phyloP scores from a whole-genome alignment of 2,888 invertebrate species.

The Laothoe populi region DNA sequence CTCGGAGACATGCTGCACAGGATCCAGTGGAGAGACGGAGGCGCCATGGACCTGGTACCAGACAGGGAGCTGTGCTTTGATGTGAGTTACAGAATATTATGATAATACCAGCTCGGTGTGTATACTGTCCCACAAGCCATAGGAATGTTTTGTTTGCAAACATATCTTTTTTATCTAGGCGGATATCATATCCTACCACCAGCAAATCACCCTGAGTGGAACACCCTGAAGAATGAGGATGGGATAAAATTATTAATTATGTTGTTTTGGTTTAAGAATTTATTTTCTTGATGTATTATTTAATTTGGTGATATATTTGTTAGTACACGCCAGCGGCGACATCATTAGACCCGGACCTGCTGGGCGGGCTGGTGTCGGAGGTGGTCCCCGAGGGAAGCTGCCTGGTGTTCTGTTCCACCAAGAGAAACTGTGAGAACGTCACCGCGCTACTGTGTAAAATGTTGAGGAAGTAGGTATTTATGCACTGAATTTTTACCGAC shows the following conservation, averaged over 20 bases:
- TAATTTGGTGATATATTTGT: too few relatives aligned
- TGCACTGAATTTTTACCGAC: too few relatives aligned
- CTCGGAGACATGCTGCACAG: conserved; percentile 81
- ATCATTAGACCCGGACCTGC: conserved; percentile 90
- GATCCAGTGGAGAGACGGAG: conserved; percentile 64
- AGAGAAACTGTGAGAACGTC: conserved; percentile 96
- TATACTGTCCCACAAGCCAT: too few relatives aligned
- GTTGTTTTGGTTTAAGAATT: too few relatives aligned
- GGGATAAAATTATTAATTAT: too few relatives aligned
- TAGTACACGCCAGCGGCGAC: conserved; percentile 86
- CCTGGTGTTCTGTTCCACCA: conserved; percentile 96
- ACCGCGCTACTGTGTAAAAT: conserved; percentile 90
- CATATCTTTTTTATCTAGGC: too few relatives aligned
- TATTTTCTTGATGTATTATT: too few relatives aligned
- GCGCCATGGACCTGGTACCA: conserved; percentile 56
- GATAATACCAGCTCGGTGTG: too few relatives aligned
- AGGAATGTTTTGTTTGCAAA: too few relatives aligned
- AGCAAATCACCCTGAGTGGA: too few relatives aligned
- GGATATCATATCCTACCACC: too few relatives aligned
- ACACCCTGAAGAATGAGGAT: too few relatives aligned
- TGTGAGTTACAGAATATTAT: conserved; percentile 55
- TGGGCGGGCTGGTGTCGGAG: conserved; percentile 92
- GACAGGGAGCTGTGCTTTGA: conserved; percentile 60
- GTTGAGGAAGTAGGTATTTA: conserved; percentile 68
- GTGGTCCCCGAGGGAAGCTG: conserved; percentile 92